Base-by-base conservation (phyloP, 2,888 invertebrate genomes). In the Xestia sexstrigata region DNA sequence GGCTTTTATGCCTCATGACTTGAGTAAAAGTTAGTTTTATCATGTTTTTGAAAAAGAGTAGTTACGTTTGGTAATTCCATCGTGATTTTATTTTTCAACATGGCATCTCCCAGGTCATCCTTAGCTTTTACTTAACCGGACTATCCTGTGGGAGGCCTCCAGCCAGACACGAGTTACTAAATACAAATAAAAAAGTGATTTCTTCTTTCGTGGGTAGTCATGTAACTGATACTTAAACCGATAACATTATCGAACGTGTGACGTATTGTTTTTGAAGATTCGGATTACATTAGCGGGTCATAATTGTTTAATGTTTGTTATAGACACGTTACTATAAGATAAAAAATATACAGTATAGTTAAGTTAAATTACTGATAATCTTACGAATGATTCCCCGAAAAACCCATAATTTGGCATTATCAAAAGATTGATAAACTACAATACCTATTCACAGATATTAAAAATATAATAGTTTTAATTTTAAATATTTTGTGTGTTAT, bases 311-410 rank as follows among this genome's bases (percentile, higher is more conserved):
- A 72, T 72, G 49, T 74, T 70, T 72, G 82, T 63, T 72, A 72
- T 58, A 47, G 35, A 52, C 42, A 42, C n/a, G 13, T 70, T 81
- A 84, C 70, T 73, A 81, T 9, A 39, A 26, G 72, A 83, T 81
- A 81, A 85, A 26, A 65, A 65, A 35, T 45, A 42, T 5, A 1
- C 3, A 35, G 3, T 69, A 60, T 49, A 20, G 8, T 26, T 15
- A 47, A 26, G 17, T 35, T 78, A 45, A 63, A 45, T 60, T 77
- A 65, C 68, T 76, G 79, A 82, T 82, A 82, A 82, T 55, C 9
- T n/a, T 63, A 15, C 35, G 13, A 71, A 58, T 63, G 11, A 58
- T 73, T 63, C 26, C 2, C n/a, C 6, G 35, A 52, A 70, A 84
- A 71, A 63, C 15, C 15, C 15, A 35, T 47, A 47, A 47, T 73